phyloP scores from a whole-genome alignment of 2,113 vertebrate species.

The Panthera uncia region DNA sequence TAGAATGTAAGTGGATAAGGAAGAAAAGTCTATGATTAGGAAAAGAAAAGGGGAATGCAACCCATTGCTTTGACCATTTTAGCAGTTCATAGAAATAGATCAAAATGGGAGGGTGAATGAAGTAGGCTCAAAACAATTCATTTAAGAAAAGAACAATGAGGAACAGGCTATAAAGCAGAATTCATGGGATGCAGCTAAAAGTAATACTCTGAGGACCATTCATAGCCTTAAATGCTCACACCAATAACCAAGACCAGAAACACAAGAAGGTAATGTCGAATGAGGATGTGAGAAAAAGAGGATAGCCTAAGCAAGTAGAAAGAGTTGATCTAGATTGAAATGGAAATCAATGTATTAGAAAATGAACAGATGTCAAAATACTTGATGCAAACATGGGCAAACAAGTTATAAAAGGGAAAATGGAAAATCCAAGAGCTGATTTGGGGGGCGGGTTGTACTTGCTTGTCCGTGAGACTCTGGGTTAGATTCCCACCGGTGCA shows the following conservation, averaged over 20 bases:
- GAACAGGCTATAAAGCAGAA: not conserved
- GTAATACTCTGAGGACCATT: not conserved
- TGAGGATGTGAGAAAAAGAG: not conserved
- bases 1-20: accelerated
- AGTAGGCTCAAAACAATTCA: too few relatives aligned
- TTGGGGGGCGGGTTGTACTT: not conserved
- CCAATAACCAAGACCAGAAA: not conserved
- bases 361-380: not conserved
- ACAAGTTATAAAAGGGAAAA: not conserved
- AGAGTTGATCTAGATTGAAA: not conserved
- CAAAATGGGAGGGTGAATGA: not conserved
- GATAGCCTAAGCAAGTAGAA: not conserved
- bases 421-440: not conserved
- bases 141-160: not conserved
- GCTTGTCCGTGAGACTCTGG: too few relatives aligned
- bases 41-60: not conserved
- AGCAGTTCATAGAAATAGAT: not conserved
- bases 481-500: not conserved
- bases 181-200: not conserved
- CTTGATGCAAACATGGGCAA: not conserved
- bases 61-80: not conserved
- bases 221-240: not conserved
- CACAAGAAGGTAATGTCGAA: not conserved
- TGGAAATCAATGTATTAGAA: not conserved
- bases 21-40: not conserved